Evolutionary conservation across 1,140 invertebrate species (phyloP).

Genomic region (Acyrthosiphon pisum): DNA sequence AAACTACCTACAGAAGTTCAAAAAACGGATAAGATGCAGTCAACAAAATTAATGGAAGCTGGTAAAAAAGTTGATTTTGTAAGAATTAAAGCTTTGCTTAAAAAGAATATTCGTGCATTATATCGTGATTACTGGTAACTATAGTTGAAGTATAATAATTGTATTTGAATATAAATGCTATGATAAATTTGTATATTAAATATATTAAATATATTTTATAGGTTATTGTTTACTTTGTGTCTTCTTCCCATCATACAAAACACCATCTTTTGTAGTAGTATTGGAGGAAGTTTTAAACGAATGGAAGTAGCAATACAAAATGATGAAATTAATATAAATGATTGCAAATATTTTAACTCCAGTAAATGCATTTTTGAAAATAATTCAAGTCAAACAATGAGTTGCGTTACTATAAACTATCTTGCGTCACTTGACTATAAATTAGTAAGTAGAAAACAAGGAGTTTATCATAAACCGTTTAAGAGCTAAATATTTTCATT

Average conservation of each 20-base stretch:
- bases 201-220: background rate
- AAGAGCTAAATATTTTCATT: background rate
- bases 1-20: background rate
- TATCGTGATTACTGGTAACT: slow-evolving; percentile 18
- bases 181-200: background rate
- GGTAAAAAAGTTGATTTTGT: background rate
- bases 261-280: background rate
- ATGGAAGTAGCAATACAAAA: background rate
- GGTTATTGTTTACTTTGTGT: slow-evolving; percentile 10
- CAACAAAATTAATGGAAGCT: background rate
- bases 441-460: background rate
- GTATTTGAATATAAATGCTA: background rate
- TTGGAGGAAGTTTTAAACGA: background rate
- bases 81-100: slow-evolving; percentile 2
- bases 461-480: too few relatives aligned
- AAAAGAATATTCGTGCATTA: background rate
- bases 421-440: background rate
- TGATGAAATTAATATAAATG: background rate
- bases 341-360: background rate
- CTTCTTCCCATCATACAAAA: background rate
- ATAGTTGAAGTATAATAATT: background rate
- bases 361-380: slow-evolving; percentile 18
- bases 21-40: background rate
- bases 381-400: background rate
- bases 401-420: slow-evolving; percentile 14